phyloP scores from a whole-genome alignment of 2,113 vertebrate species.

The Brachionichthys hirsutus region DNA sequence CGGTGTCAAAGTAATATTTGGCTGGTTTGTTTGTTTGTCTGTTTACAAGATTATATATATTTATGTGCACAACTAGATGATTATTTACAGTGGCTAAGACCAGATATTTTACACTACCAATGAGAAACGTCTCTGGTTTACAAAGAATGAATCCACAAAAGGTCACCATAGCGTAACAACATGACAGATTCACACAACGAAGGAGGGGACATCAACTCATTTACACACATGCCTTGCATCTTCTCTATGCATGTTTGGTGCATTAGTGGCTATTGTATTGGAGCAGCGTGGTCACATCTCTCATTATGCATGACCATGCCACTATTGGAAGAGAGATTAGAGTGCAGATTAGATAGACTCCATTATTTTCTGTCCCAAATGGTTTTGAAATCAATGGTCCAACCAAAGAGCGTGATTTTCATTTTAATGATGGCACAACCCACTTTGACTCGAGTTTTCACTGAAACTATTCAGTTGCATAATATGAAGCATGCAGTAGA shows the following conservation, averaged over 20 bases:
- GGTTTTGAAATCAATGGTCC: constrained; percentile 54
- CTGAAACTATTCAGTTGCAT: not conserved
- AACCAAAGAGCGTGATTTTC: constrained; percentile 26
- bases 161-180: constrained; percentile 10
- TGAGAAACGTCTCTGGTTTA: not conserved
- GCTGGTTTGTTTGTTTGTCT: no score
- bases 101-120: not conserved
- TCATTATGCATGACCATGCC: constrained; percentile 53
- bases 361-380: constrained; percentile 55
- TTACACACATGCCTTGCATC: not conserved
- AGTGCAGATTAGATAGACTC: constrained; percentile 54
- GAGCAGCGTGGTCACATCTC: constrained; percentile 27
- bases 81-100: not conserved
- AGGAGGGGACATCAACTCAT: no score
- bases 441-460: constrained; percentile 12
- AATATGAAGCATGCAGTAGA: not conserved
- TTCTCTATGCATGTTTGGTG: constrained; percentile 6
- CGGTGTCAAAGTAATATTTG: no score
- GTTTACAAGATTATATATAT: not conserved
- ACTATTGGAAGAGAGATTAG: constrained; percentile 56
- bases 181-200: constrained; percentile 16
- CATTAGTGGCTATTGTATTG: constrained; percentile 33
- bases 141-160: not conserved
- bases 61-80: no score
- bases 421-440: constrained; percentile 22